Evolutionary conservation across 2,888 invertebrate species (phyloP).

Genomic region (Melinaea menophilus): DNA sequence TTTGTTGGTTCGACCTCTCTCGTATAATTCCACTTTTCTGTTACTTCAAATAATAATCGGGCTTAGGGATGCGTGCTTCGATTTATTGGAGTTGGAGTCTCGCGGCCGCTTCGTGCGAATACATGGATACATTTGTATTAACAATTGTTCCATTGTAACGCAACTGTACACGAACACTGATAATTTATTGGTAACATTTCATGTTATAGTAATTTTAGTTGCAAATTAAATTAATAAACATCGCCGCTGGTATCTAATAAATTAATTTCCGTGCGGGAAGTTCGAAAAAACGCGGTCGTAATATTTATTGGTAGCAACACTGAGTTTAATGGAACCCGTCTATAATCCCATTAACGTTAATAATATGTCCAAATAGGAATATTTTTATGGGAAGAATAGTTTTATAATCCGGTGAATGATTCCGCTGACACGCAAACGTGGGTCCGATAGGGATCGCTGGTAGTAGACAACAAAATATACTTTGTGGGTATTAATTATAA

Average conservation of each 20-base stretch:
- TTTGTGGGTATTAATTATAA: not conserved
- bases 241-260: conserved; percentile 10
- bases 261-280: conserved; percentile 18
- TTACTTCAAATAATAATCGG: conserved; percentile 65
- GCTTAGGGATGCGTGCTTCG: conserved; percentile 55
- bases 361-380: conserved; percentile 48
- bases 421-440: conserved; percentile 53
- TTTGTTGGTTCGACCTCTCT: conserved; percentile 72
- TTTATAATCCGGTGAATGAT: conserved; percentile 61
- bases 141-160: not conserved
- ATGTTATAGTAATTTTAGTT: not conserved
- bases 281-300: conserved; percentile 41
- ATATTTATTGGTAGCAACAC: conserved; percentile 59
- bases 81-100: conserved; percentile 44
- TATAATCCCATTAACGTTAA: conserved; percentile 62
- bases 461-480: conserved; percentile 13
- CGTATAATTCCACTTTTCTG: conserved; percentile 73
- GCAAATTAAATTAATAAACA: conserved; percentile 12
- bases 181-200: too few species aligned
- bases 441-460: conserved; percentile 31
- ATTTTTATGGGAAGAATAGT: conserved; percentile 60
- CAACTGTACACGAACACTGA: too few species aligned
- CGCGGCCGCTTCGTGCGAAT: not conserved
- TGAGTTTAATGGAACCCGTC: conserved; percentile 56
- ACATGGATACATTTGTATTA: not conserved